These are phyloP conservation scores for Drosophila mercatorum DNA, from an alignment of 2,888 invertebrate genomes.

Conservation along the genomic window DNA sequence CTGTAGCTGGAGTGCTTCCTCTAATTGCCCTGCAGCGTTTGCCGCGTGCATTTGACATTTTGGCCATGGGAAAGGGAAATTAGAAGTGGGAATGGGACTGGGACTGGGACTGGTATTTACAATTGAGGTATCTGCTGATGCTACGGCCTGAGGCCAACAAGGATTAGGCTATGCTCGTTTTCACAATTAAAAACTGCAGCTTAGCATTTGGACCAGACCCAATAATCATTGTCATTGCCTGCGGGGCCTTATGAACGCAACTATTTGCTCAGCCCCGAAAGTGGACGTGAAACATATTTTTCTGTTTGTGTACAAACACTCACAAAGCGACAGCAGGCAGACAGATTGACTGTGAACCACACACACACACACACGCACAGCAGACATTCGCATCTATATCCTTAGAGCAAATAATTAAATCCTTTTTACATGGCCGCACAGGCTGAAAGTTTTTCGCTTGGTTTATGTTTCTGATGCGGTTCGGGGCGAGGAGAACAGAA, in stretches of 20 bases:
- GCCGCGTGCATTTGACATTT: slow-evolving; percentile 67
- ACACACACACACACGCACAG: slow-evolving; percentile 2
- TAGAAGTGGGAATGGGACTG: slow-evolving; percentile 13
- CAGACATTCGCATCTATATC: slow-evolving; percentile 53
- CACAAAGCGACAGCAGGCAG: slow-evolving; percentile 35
- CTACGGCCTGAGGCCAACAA: slow-evolving; percentile 26
- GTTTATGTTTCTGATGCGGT: slow-evolving; percentile 44
- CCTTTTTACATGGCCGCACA: slow-evolving; percentile 81
- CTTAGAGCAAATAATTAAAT: slow-evolving; percentile 83
- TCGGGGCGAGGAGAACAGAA: slow-evolving; percentile 11
- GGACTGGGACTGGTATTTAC: slow-evolving; percentile 3
- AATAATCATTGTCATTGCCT: slow-evolving; percentile 38
- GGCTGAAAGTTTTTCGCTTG: slow-evolving; percentile 59
- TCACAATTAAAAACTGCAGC: slow-evolving; percentile 72
- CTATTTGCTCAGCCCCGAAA: slow-evolving; percentile 56
- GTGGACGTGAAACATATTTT: slow-evolving; percentile 78
- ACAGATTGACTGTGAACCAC: slow-evolving; percentile 10
- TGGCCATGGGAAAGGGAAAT: slow-evolving; percentile 24
- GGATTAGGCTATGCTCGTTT: slow-evolving; percentile 69
- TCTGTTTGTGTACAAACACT: slow-evolving; percentile 62
- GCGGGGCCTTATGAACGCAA: slow-evolving; percentile 16
- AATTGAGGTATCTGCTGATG: slow-evolving; percentile 20
- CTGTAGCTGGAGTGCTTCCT: not conserved
- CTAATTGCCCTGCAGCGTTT: slow-evolving; percentile 64
- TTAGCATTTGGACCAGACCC: slow-evolving; percentile 35